Base-by-base conservation (phyloP, 2,113 vertebrate species). In the Hylia prasina region DNA sequence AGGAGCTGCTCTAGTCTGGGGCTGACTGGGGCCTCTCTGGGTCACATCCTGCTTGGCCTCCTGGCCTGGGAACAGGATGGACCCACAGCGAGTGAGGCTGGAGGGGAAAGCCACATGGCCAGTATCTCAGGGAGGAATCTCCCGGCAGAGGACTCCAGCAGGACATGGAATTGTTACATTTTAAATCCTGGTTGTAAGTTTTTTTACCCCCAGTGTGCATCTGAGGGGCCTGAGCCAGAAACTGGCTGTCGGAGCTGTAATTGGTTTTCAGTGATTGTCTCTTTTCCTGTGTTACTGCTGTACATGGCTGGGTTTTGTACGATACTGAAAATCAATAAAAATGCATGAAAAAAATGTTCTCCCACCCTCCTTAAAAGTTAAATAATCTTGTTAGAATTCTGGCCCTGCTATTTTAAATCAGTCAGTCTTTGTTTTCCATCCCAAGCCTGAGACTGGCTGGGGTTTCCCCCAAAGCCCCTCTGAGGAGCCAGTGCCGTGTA, bases 261-360 rank as follows among this genome's bases (percentile, higher is more conserved):
- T 85, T 93, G 92, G 45, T 95, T 94, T 92, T 33, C 96, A 94
- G 48, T 24, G 86, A 82, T 48, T 95, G 35, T 45, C 79, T 97
- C 96, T 96, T 84, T 90, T 93, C 71, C 44, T 12, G 4, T 89
- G 91, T 90, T 97, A 95, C 94, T 96, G 91, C 93, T 92, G 82
- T 89, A 96, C 72, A 94, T 16, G 65, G 81, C 70, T 22, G 31
- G 80, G 35, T n/a, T 96, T 86, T 96, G 93, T 89, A 96, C 91
- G 25, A 71, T 76, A 97, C 65, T 96, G 94, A 96, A 96, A 97
- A 97, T 98, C 96, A 97, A 96, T 97, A 94, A 96, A 95, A 97
- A 90, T 57, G 45, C 93, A 90, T 70, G 70, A 61, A 97, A 97
- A 94, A 89, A 94, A 69, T 63, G 51, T 80, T 82, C 78, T 90